These are phyloP conservation scores for Cyclargus thomasi DNA, from an alignment of 1,140 invertebrate genomes.

Conservation along the genomic window DNA sequence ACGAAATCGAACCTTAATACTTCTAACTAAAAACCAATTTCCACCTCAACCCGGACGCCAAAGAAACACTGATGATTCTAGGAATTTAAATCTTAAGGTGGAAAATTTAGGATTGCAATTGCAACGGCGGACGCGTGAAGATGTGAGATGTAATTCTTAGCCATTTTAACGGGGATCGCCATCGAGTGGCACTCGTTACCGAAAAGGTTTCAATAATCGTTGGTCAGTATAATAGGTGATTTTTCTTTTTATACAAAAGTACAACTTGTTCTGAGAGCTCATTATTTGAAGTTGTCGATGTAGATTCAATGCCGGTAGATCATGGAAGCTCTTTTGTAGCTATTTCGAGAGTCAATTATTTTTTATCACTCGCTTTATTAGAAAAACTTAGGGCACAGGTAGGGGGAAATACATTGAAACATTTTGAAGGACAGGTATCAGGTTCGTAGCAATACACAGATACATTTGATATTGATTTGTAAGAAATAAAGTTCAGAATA, in stretches of 20 bases:
- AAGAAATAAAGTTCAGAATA: too few relatives aligned
- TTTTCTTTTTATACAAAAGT: slow-evolving; percentile 30
- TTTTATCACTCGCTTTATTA: neutral
- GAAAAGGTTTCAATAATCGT: slow-evolving; percentile 33
- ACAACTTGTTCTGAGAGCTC: slow-evolving; percentile 32
- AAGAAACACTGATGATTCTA: slow-evolving; percentile 12
- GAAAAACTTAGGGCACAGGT: neutral
- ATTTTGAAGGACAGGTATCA: neutral
- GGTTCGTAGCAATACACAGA: too few relatives aligned
- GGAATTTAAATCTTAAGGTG: slow-evolving; percentile 18
- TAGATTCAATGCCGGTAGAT: slow-evolving; percentile 25
- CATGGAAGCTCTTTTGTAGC: slow-evolving; percentile 13
- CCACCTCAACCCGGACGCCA: neutral
- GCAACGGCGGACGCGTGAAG: slow-evolving; percentile 7
- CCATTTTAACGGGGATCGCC: slow-evolving; percentile 17
- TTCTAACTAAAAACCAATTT: slow-evolving; percentile 26
- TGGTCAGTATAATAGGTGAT: slow-evolving; percentile 31
- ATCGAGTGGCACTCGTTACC: slow-evolving; percentile 15
- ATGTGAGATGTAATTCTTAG: slow-evolving; percentile 17
- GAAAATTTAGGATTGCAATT: slow-evolving; percentile 12
- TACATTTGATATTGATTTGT: too few relatives aligned
- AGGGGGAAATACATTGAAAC: neutral
- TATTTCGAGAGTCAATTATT: slow-evolving; percentile 20
- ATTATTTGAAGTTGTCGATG: slow-evolving; percentile 27
- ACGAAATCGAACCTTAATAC: slow-evolving; percentile 33